phyloP scores from a whole-genome alignment of 2,888 invertebrate species.

The Pseudolycoriella hygida region DNA sequence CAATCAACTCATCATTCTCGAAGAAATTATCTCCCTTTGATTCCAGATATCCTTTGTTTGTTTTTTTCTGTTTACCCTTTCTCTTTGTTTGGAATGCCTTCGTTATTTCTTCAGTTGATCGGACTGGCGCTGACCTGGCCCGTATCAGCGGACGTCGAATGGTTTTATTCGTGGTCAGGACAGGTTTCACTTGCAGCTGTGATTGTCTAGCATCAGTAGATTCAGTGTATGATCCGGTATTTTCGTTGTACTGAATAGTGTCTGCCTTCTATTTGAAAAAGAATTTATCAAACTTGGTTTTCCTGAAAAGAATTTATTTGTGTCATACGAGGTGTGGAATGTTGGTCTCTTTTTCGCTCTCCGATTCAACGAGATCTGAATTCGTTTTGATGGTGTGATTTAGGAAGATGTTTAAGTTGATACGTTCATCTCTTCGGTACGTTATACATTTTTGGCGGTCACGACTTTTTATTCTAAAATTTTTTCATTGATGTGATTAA shows the following conservation, averaged over 20 bases:
- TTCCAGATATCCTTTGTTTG: not conserved
- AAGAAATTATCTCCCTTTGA: not conserved
- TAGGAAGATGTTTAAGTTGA: constrained; percentile 42
- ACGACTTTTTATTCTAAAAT: too few relatives aligned
- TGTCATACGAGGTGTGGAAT: not conserved
- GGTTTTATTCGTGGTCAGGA: not conserved
- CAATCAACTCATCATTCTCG: not conserved
- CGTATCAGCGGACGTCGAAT: constrained; percentile 25
- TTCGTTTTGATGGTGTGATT: constrained; percentile 31
- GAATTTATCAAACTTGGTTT: not conserved
- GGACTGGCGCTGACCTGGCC: constrained; percentile 30
- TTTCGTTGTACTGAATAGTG: not conserved
- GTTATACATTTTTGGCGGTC: constrained; percentile 31
- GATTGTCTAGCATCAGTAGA: constrained; percentile 11
- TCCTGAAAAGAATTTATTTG: not conserved
- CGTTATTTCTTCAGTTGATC: constrained; percentile 15
- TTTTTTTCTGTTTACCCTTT: constrained; percentile 13
- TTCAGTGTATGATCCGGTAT: constrained; percentile 1
- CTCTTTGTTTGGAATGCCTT: constrained; percentile 18
- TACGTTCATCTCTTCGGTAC: constrained; percentile 32
- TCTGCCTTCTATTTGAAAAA: not conserved
- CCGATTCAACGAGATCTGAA: constrained; percentile 10
- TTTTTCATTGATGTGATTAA: too few relatives aligned
- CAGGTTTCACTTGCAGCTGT: constrained; percentile 13
- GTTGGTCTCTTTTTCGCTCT: not conserved